Evolutionary conservation across 1,140 invertebrate species (phyloP), one percentile per base, ranked within the genome.

Genomic region (Drosophila serrata): DNA sequence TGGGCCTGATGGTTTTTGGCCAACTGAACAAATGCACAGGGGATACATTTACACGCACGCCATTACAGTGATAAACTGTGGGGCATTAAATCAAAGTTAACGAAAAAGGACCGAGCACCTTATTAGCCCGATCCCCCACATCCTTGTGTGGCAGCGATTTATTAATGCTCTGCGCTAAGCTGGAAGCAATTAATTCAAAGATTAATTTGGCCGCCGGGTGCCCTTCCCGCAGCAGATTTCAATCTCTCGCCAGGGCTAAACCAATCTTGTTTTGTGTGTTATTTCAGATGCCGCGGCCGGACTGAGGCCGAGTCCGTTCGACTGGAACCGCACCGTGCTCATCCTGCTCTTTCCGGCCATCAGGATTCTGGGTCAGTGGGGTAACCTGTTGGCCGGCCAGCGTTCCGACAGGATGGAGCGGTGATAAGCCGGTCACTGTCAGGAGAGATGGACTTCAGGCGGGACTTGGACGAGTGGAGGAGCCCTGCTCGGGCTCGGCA

Each of bases 31-130:
- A 90, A 87, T 90, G 77, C 67, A 75, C 75, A 73, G 43, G 78
- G 78, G 69, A 77, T 72, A 86, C 86, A 85, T 86, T 79, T 86
- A 67, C 82, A 88, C 76, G 73, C 80, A 82, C 82, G 73, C 79
- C 74, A 90, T 90, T 90, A 88, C 80, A 87, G 75, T 91, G 87
- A 91, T 87, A 91, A 91, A 88, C 82, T 75, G 74, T 53, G 49
- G 61, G 57, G 88, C 80, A 91, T 91, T 91, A 91, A 91, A 91
- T 91, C 88, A 91, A 91, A 91, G 88, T 91, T 91, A 88, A 79
- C 82, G 81, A 81, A 81, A 76, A 59, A 59, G 61, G 49, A 62
- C 70, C 72, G 60, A 80, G 51, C 75, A 81, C 79, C 87, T 90
- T 88, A 88, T 88, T 88, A 90, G 79, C 63, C 55, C 70, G 64